Base-by-base conservation (phyloP, 2,888 invertebrate species). In the Palloptera scutellata region DNA sequence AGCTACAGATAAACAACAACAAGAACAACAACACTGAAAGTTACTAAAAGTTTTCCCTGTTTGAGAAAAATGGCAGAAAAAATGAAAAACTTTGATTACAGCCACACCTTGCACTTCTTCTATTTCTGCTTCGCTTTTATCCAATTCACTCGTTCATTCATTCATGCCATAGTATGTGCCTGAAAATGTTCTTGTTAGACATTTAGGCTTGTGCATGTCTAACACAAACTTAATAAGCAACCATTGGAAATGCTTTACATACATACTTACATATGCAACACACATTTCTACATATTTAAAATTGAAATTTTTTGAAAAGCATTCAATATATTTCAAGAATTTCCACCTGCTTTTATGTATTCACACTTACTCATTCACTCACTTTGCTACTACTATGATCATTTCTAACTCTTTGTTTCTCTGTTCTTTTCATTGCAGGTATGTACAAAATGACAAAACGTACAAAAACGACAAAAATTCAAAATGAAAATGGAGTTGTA, bases 171-270 rank as follows among this genome's bases (percentile, higher is more conserved):
- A 48, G 15, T 15, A 15, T 40, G 30, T 12, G n/a, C 57, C 13
- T 58, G n/a, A 10, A 20, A 61, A 58, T 62, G 60, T 66, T 10
- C 54, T 43, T 57, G 61, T 66, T 51, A 61, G 51, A 51, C 61
- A 30, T 57, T 41, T 41, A 61, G 52, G 52, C 65, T 12, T 61
- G 52, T 57, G 41, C 58, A 51, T 30, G 62, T 41, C 53, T 41
- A 48, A 57, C 55, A 20, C 20, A 57, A 45, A 30, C 48, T 45
- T 48, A 12, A 13, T 30, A 20, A n/a, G 19, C 20, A 45, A 61
- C 13, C 51, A 61, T 11, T 30, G 20, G n/a, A n/a, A 53, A 55
- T 43, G 57, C 53, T 53, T 10, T 12, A 19, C 53, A 1, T 48
- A 2, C 12, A 45, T 45, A 45, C 45, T 45, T 45, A 10, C 45